Conservation (phyloP, 2,113 vertebrate species). For the Xiphophorus couchianus region DNA sequence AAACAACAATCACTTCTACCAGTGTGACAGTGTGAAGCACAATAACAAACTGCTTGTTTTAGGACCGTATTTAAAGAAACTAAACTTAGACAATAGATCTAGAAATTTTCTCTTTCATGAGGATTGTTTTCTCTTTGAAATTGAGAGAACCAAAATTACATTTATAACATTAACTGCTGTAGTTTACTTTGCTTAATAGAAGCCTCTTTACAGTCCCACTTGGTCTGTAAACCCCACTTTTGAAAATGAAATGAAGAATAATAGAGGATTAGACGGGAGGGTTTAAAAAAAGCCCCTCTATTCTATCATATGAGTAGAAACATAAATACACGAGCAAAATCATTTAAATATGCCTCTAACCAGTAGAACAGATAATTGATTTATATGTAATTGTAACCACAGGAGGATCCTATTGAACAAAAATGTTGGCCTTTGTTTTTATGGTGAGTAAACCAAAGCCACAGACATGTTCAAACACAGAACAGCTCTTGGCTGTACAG, state of each 20-base stretch:
- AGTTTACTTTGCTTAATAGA: constrained; percentile 54
- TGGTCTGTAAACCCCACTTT: constrained; percentile 45
- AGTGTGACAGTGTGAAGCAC: constrained; percentile 61
- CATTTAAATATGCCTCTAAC: constrained; percentile 68
- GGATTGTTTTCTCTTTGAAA: constrained; percentile 13
- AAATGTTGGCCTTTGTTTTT: constrained; percentile 42
- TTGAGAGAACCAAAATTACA: constrained; percentile 39
- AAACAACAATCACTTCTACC: constrained; percentile 75
- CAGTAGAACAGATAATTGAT: constrained; percentile 77
- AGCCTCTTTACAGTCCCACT: constrained; percentile 64
- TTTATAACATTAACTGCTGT: constrained; percentile 5
- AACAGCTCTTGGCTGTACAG: constrained; percentile 47
- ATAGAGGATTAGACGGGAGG: constrained; percentile 75
- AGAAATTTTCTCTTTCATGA: constrained; percentile 13
- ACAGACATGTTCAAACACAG: constrained; percentile 46
- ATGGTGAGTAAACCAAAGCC: constrained; percentile 49
- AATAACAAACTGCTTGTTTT: constrained; percentile 54
- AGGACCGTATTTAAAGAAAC: constrained; percentile 28
- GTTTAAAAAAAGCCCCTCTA: constrained; percentile 49
- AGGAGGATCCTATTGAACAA: constrained; percentile 17
- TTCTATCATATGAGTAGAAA: constrained; percentile 58
- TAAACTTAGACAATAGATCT: constrained; percentile 16
- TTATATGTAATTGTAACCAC: constrained; percentile 57
- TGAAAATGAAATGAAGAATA: constrained; percentile 77
- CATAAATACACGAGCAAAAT: constrained; percentile 62